Conservation (phyloP, 2,888 invertebrate species). For the Linhomoeus sp. region DNA sequence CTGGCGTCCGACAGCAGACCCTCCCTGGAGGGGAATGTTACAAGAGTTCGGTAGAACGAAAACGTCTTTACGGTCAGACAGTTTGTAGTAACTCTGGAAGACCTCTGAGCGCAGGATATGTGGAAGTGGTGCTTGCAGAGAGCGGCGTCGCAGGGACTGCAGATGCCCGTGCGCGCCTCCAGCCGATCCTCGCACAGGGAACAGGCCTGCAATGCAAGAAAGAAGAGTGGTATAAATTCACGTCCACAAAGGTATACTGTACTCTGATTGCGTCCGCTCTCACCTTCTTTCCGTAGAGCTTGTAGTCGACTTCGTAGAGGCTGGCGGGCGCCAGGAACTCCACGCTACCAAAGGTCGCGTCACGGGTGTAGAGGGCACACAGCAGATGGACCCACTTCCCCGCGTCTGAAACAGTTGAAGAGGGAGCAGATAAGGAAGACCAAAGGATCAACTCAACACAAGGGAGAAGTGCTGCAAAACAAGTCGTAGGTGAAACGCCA, state of each 20-base stretch:
- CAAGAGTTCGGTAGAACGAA: too few relatives aligned
- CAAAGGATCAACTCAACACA: neutral
- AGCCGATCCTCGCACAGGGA: conserved; percentile 67
- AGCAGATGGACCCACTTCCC: conserved; percentile 77
- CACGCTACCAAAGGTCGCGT: conserved; percentile 83
- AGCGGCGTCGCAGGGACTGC: conserved; percentile 92
- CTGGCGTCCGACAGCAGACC: conserved; percentile 16
- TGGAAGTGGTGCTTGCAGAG: conserved; percentile 94
- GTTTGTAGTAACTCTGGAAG: neutral
- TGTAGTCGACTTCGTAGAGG: conserved; percentile 89
- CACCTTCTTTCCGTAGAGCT: conserved; percentile 76
- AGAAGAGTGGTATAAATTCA: too few relatives aligned
- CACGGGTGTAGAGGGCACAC: conserved; percentile 89
- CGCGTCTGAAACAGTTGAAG: conserved; percentile 13
- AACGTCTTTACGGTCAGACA: neutral
- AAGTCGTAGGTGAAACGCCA: too few relatives aligned
- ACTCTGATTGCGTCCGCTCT: too few relatives aligned
- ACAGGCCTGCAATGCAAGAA: conserved; percentile 46
- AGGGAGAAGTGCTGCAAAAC: too few relatives aligned
- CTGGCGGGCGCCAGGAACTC: conserved; percentile 72
- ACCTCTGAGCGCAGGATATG: conserved; percentile 52
- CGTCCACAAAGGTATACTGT: too few relatives aligned
- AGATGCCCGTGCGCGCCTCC: conserved; percentile 74
- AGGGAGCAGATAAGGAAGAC: neutral
- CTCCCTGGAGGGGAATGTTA: conserved; percentile 11